Evolutionary conservation across 2,888 invertebrate genomes (phyloP), one percentile per base, ranked within the genome.

Genomic region (Xestia c-nigrum): DNA sequence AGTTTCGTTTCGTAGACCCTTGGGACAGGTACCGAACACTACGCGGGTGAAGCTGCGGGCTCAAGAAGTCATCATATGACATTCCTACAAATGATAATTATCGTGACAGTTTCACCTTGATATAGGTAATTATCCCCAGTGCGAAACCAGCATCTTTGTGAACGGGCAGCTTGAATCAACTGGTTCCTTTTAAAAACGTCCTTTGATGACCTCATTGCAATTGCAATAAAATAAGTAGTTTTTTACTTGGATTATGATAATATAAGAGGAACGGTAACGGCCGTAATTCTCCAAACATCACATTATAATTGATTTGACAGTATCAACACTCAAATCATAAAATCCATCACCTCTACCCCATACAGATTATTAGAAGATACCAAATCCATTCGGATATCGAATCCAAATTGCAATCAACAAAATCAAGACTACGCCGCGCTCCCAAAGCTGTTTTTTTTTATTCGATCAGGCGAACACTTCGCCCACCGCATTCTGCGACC

Each of bases 401-500:
- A 40, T 38, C 40, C 31, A 50, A 68, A 63, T 68, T 50, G 43
- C 43, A 72, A 47, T 47, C 46, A 55, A 57, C 73, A 55, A 72
- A 76, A 81, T 69, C 50, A 65, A 38, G 52, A 40, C 24, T 12
- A 46, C 24, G 57, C 52, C 6, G 64, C 59, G 46, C 38, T 82
- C 55, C 63, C 47, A 47, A 50, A 57, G 31, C 24, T 64, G 64
- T 84, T 78, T 81, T 80, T 81, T 80, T 84, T 76, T 75, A 78
- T 86, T 71, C 63, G 71, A 72, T 78, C 85, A 74, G 63, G 69
- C 66, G 77, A 80, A 65, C 66, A 24, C 47, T 43, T 80, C 76
- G 87, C 76, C 84, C 85, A 79, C 83, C 69, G 78, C 63, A 69
- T 78, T 81, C 80, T 68, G 84, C 78, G 80, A 81, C 76, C 81